phyloP scores from a whole-genome alignment of 2,888 invertebrate genomes.

The Drosophila vallismaia region DNA sequence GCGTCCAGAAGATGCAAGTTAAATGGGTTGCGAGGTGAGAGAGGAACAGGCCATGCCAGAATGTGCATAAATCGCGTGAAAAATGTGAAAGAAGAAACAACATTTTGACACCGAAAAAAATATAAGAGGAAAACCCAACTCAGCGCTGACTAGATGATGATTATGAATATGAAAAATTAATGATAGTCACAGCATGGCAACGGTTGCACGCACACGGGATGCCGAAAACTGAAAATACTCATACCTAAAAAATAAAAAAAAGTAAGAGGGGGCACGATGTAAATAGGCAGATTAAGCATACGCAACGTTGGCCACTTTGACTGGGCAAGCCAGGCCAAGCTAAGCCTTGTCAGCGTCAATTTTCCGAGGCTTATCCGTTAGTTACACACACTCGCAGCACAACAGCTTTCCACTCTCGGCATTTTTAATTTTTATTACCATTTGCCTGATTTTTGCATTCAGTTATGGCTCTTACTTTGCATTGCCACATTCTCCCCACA shows the following conservation, averaged over 20 bases:
- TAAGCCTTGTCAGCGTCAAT: constrained; percentile 78
- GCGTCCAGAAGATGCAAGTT: constrained; percentile 43
- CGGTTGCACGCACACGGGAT: constrained; percentile 75
- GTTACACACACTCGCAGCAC: constrained; percentile 47
- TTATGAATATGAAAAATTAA: constrained; percentile 81
- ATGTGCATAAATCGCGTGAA: constrained; percentile 75
- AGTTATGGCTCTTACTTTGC: constrained; percentile 69
- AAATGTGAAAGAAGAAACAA: constrained; percentile 74
- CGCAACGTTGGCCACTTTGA: constrained; percentile 69
- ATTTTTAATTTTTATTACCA: constrained; percentile 74
- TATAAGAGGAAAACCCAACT: constrained; percentile 31
- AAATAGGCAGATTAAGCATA: constrained; percentile 75
- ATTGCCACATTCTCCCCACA: constrained; percentile 51
- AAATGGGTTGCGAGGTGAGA: constrained; percentile 29
- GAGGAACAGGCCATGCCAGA: constrained; percentile 39
- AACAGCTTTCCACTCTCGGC: constrained; percentile 61
- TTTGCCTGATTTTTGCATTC: constrained; percentile 69
- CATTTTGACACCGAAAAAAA: constrained; percentile 71
- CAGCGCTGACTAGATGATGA: constrained; percentile 72
- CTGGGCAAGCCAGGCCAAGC: constrained; percentile 4
- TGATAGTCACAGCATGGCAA: constrained; percentile 79
- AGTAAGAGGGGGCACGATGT: constrained; percentile 48
- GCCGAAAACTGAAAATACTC: too few species aligned
- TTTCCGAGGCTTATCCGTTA: constrained; percentile 72
- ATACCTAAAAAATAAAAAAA: background rate